phyloP scores from a whole-genome alignment of 2,888 invertebrate species.

The Antheraea yamamai region DNA sequence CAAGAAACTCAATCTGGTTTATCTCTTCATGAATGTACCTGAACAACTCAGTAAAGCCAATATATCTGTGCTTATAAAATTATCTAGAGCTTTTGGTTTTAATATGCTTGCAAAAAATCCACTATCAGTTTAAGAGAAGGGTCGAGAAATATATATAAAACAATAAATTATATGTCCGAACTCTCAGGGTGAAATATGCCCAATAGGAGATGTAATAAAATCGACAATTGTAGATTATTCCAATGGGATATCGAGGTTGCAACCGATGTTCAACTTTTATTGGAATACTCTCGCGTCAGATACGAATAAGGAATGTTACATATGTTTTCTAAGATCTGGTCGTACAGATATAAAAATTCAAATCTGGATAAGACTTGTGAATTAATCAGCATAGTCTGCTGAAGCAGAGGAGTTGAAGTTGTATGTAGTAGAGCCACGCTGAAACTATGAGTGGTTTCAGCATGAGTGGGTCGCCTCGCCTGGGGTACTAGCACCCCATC shows the following conservation, averaged over 20 bases:
- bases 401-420: too few relatives aligned
- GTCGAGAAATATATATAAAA: neutral
- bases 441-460: too few relatives aligned
- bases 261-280: constrained; percentile 15
- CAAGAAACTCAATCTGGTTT: too few relatives aligned
- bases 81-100: too few relatives aligned
- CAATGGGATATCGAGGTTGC: neutral
- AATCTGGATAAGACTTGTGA: neutral
- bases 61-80: too few relatives aligned
- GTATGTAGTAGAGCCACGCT: too few relatives aligned
- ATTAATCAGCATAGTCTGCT: neutral
- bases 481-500: too few relatives aligned
- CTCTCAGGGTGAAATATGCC: neutral
- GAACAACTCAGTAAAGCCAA: neutral
- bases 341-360: neutral
- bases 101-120: too few relatives aligned
- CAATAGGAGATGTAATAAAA: constrained; percentile 13
- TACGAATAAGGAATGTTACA: constrained; percentile 15
- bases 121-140: neutral
- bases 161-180: neutral
- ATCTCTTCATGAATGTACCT: too few relatives aligned
- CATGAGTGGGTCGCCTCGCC: too few relatives aligned
- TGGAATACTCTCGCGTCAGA: constrained; percentile 23
- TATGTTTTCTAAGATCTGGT: constrained; percentile 11
- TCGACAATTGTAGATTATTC: neutral